These are phyloP conservation scores for Synergus japonicus DNA, from an alignment of 2,888 invertebrate genomes.

Conservation along the genomic window DNA sequence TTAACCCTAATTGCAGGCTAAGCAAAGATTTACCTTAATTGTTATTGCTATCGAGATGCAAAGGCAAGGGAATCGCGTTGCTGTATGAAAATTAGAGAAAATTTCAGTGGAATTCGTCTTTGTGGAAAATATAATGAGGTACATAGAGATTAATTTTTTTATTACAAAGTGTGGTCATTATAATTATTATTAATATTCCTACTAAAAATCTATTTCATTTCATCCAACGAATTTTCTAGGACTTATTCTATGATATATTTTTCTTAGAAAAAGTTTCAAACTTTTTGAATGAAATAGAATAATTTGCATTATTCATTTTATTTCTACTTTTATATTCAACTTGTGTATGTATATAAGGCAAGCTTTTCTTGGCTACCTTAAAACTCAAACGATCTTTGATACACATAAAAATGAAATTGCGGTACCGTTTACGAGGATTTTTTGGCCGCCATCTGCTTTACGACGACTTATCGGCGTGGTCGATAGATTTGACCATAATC, in stretches of 20 bases:
- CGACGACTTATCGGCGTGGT: background rate
- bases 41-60: background rate
- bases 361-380: background rate
- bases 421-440: background rate
- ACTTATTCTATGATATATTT: too few relatives aligned
- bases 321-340: background rate
- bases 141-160: too few relatives aligned
- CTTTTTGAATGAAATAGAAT: too few relatives aligned
- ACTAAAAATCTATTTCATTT: too few relatives aligned
- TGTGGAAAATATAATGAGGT: background rate
- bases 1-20: background rate
- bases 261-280: too few relatives aligned
- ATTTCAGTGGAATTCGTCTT: background rate
- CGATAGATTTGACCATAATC: slow-evolving; percentile 18
- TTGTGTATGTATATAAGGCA: background rate
- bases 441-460: slow-evolving; percentile 7
- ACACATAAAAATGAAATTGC: background rate
- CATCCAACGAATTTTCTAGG: too few relatives aligned
- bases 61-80: background rate
- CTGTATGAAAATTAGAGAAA: background rate
- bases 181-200: too few relatives aligned
- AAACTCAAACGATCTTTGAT: background rate
- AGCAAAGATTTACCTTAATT: slow-evolving; percentile 10
- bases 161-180: too few relatives aligned
- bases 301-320: background rate